Percentiles rank a stretch among this genome's conserved stretches.
Conservation (phyloP, 2,113 vertebrate species). For the Anhinga anhinga region DNA sequence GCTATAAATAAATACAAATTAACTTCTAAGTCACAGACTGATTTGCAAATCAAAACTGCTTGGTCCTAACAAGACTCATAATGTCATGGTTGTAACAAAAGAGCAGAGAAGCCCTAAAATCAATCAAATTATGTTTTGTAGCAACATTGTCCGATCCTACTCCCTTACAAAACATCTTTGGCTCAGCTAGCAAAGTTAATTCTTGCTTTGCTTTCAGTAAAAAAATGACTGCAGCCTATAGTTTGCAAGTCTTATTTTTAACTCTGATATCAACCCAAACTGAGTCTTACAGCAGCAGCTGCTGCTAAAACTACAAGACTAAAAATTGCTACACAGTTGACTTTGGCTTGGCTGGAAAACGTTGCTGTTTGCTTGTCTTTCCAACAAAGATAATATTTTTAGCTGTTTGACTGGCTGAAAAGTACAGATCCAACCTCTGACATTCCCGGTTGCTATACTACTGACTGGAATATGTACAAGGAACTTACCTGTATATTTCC, state of each 20-base stretch:
- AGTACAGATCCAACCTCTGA: neutral
- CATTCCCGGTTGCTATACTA: neutral
- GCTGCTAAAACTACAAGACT: conserved; percentile 59
- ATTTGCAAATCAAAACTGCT: conserved; percentile 32
- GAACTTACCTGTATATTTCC: neutral
- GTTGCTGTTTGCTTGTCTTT: conserved; percentile 26
- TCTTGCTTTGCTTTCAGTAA: conserved; percentile 35
- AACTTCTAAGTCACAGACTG: conserved; percentile 12
- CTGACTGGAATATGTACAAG: neutral
- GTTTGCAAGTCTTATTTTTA: conserved; percentile 65
- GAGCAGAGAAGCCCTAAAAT: neutral
- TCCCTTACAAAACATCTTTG: neutral
- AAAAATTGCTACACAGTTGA: conserved; percentile 61
- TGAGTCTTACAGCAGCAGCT: conserved; percentile 57
- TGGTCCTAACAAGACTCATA: neutral
- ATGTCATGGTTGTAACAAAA: neutral
- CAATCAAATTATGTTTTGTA: neutral
- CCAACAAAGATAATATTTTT: conserved; percentile 27
- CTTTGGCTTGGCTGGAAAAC: conserved; percentile 45
- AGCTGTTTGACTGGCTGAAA: conserved; percentile 4
- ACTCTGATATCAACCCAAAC: conserved; percentile 62
- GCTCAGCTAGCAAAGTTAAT: conserved; percentile 16
- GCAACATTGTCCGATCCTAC: neutral
- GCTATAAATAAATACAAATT: conserved; percentile 48
- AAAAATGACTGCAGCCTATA: conserved; percentile 38